These are phyloP conservation scores for Oncorhynchus mykiss DNA, from an alignment of 2,113 vertebrate species.

Conservation along the genomic window DNA sequence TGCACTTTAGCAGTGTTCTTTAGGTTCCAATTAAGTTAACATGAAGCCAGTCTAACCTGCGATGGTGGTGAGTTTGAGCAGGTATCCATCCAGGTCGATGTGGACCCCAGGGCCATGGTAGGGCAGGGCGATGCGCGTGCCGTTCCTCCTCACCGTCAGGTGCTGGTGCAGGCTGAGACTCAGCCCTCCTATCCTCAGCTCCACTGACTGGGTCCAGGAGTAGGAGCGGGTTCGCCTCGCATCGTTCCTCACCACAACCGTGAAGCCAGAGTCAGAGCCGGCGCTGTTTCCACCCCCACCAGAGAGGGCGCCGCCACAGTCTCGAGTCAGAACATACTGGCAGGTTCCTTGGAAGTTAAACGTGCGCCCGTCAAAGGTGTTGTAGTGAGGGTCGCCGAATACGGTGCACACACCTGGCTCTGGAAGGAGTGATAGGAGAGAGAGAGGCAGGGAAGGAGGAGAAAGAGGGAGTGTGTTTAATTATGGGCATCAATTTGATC, in stretches of 20 bases:
- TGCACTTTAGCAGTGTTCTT: too few species aligned
- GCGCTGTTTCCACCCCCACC: slow-evolving; percentile 29
- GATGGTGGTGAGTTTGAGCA: slow-evolving; percentile 92
- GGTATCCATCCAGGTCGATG: slow-evolving; percentile 92
- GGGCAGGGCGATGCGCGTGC: slow-evolving; percentile 88
- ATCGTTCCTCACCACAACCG: slow-evolving; percentile 95
- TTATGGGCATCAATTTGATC: neutral
- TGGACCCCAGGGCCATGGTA: slow-evolving; percentile 85
- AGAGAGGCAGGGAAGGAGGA: neutral
- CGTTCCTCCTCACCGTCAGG: slow-evolving; percentile 91
- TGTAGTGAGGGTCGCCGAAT: slow-evolving; percentile 99
- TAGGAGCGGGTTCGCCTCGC: slow-evolving; percentile 92
- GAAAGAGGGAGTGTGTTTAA: neutral
- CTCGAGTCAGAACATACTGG: slow-evolving; percentile 93
- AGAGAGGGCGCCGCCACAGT: slow-evolving; percentile 70
- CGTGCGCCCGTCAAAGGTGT: slow-evolving; percentile 97
- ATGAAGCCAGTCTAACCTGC: slow-evolving; percentile 73
- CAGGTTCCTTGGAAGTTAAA: slow-evolving; percentile 99
- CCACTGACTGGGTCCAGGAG: slow-evolving; percentile 97
- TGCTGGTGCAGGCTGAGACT: slow-evolving; percentile 93
- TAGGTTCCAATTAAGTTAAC: too few species aligned
- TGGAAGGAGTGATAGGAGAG: slow-evolving; percentile 71
- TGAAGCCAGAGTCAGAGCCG: slow-evolving; percentile 84
- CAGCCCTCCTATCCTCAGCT: slow-evolving; percentile 80
- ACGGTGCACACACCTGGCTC: slow-evolving; percentile 98